Conservation (phyloP, 2,888 invertebrate species). For the Ochropacha duplaris region DNA sequence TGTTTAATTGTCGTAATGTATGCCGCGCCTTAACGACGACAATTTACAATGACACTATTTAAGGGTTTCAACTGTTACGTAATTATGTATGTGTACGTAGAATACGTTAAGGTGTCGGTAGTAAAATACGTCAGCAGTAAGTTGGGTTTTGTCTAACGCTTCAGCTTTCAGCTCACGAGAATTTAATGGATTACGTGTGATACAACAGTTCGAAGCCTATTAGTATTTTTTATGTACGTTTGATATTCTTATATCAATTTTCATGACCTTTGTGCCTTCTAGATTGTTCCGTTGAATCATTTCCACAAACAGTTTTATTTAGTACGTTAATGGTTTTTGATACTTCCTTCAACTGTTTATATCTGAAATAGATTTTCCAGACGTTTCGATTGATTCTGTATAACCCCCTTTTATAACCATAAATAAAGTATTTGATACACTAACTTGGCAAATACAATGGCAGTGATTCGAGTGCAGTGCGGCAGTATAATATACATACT, state of each 20-base stretch:
- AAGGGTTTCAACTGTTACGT: neutral
- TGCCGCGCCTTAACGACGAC: neutral
- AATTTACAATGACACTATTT: conserved; percentile 1
- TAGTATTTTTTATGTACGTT: no score
- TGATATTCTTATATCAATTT: no score
- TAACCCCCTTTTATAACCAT: neutral
- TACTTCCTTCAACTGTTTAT: neutral
- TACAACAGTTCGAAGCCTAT: no score
- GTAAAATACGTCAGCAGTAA: neutral
- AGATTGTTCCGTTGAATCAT: no score
- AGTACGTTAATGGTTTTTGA: neutral
- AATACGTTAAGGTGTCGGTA: neutral
- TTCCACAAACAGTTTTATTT: neutral
- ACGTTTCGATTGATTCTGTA: neutral
- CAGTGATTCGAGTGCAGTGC: neutral
- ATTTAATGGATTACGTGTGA: neutral
- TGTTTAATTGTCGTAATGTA: neutral
- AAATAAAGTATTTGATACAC: neutral
- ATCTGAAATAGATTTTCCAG: neutral
- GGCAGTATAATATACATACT: neutral
- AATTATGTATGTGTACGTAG: neutral
- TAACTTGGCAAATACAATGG: neutral
- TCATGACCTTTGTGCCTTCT: no score
- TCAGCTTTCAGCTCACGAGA: no score
- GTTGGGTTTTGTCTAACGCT: neutral